A percentile compares a stretch with the other conserved stretches of the same genome.
Conservation (phyloP, 2,888 invertebrate species). For the Dendrolimus pini region DNA sequence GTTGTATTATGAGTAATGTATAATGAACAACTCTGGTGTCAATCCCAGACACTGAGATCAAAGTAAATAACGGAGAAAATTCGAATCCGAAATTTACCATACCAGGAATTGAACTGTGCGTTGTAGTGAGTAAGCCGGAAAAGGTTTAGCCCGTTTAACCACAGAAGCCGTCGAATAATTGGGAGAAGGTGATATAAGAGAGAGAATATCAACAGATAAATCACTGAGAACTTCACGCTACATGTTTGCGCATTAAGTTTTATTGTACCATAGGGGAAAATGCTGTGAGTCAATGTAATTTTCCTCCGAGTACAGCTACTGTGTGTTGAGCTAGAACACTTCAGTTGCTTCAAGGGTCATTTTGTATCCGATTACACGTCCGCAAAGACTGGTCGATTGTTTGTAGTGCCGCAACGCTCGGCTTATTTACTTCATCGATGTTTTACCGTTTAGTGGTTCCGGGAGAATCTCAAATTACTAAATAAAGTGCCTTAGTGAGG, state of each 20-base stretch:
- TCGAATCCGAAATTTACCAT: no score
- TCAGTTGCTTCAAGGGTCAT: conserved; percentile 39
- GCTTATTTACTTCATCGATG: conserved; percentile 52
- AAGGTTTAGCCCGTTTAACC: no score
- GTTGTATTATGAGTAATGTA: no score
- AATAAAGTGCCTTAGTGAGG: conserved; percentile 23
- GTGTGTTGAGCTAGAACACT: neutral
- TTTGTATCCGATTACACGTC: conserved; percentile 63
- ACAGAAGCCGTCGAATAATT: no score
- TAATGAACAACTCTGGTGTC: no score
- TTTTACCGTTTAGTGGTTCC: conserved; percentile 42
- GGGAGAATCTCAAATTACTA: conserved; percentile 44
- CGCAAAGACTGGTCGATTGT: conserved; percentile 49
- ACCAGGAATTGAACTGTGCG: no score
- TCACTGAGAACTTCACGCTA: no score
- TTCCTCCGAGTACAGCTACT: neutral
- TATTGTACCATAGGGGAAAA: conserved; percentile 31
- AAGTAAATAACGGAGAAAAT: no score
- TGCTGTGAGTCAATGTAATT: conserved; percentile 43
- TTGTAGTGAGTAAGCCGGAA: no score
- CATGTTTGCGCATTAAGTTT: conserved; percentile 17
- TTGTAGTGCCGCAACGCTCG: conserved; percentile 40
- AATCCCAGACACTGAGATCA: no score
- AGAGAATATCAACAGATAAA: no score
- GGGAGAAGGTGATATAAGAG: no score